phyloP scores from a whole-genome alignment of 2,888 invertebrate genomes.

The Drosophila yooni region DNA sequence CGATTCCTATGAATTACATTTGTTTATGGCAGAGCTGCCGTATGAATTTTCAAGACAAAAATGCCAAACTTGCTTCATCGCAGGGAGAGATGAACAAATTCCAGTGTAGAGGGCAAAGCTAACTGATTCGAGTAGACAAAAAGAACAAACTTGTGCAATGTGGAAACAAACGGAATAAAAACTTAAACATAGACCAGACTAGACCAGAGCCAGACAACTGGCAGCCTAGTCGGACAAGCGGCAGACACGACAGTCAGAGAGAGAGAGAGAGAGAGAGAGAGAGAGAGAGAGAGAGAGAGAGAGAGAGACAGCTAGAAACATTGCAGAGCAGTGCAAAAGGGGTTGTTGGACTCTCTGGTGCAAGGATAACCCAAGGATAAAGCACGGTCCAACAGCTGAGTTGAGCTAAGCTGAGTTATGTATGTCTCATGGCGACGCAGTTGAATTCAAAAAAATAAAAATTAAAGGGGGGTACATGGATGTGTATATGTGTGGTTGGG shows the following conservation, averaged over 20 bases:
- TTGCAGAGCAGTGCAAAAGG: conserved; percentile 54
- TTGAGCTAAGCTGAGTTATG: conserved; percentile 63
- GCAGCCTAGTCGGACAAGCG: conserved; percentile 24
- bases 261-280: background rate
- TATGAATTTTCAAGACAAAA: conserved; percentile 4
- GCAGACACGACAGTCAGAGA: conserved; percentile 16
- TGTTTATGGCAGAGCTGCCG: conserved; percentile 19
- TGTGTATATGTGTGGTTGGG: background rate
- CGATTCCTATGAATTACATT: conserved; percentile 3
- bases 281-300: too few species aligned
- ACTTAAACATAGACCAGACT: conserved; percentile 24
- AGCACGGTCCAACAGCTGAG: conserved; percentile 65
- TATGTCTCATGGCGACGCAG: conserved; percentile 34
- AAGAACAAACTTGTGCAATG: conserved; percentile 1
- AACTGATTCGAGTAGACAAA: conserved; percentile 36
- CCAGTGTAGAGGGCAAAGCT: conserved; percentile 13
- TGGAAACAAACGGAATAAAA: conserved; percentile 21
- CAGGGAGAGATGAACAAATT: conserved; percentile 19
- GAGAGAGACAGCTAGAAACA: conserved; percentile 1
- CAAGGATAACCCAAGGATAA: conserved; percentile 65
- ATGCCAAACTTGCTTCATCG: background rate
- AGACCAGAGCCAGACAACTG: conserved; percentile 54
- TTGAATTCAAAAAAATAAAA: conserved; percentile 26
- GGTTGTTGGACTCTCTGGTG: conserved; percentile 69
- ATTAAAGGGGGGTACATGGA: background rate